A percentile compares a stretch with the other conserved stretches of the same genome.
phyloP scores from a whole-genome alignment of 2,113 vertebrate species.

The Tauraco erythrolophus region DNA sequence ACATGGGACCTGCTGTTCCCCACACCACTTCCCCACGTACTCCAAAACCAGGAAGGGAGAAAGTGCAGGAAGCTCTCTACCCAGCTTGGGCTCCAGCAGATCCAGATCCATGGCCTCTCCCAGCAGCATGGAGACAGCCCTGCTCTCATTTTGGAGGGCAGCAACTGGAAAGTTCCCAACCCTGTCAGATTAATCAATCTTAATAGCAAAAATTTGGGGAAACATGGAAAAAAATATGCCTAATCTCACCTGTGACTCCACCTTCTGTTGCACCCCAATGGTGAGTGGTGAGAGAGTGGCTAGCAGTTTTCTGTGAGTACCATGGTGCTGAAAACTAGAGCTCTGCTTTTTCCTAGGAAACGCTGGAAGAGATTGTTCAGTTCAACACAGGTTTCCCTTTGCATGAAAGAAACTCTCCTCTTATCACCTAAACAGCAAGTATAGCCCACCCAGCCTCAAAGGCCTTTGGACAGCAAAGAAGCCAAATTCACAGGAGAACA shows the following conservation, averaged over 20 bases:
- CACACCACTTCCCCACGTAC: background rate
- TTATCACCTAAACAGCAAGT: background rate
- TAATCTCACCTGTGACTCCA: background rate
- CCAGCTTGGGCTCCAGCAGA: background rate
- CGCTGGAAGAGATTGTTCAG: background rate
- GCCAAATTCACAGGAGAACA: background rate
- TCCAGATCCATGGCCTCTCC: background rate
- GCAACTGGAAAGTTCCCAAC: background rate
- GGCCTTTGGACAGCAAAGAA: background rate
- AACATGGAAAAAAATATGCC: background rate
- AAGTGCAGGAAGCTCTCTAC: background rate
- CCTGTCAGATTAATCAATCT: background rate
- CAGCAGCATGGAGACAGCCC: background rate
- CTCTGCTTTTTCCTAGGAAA: background rate
- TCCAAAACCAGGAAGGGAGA: background rate
- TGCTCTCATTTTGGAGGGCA: background rate
- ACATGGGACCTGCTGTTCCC: background rate
- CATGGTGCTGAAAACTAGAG: background rate
- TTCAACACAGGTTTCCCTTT: background rate
- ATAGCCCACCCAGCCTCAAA: background rate
- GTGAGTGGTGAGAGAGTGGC: fast-evolving
- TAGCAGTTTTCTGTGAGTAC: background rate
- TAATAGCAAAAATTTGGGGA: background rate
- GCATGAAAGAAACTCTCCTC: background rate
- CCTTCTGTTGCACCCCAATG: fast-evolving